phyloP scores from a whole-genome alignment of 1,140 invertebrate genomes.

The Megalonaias nervosa region DNA sequence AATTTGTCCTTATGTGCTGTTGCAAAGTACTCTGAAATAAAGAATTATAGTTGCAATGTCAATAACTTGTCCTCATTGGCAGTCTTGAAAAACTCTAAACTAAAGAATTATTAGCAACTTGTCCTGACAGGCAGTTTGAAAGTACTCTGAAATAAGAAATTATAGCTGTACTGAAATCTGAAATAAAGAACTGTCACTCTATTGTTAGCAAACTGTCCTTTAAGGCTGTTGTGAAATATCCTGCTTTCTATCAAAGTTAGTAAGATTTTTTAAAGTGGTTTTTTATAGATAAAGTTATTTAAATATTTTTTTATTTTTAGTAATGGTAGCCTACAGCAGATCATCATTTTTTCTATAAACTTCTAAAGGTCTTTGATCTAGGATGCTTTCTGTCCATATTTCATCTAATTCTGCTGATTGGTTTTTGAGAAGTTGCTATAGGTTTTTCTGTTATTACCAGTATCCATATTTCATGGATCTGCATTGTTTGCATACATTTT shows the following conservation, averaged over 20 bases:
- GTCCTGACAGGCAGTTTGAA: slow-evolving; percentile 7
- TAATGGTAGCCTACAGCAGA: too few species aligned
- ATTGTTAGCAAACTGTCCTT: not conserved
- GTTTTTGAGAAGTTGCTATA: too few species aligned
- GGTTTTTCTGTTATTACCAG: too few species aligned
- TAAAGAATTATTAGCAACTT: not conserved
- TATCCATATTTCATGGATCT: too few species aligned
- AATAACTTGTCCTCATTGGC: not conserved
- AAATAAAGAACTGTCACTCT: not conserved
- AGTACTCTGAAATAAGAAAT: slow-evolving; percentile 14
- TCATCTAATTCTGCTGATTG: too few species aligned
- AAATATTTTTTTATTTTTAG: too few species aligned
- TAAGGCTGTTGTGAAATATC: slow-evolving; percentile 22
- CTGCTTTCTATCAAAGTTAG: not conserved
- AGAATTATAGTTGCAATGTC: not conserved
- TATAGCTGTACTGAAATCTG: slow-evolving; percentile 1
- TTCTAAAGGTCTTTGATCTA: too few species aligned
- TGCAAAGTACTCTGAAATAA: slow-evolving; percentile 22
- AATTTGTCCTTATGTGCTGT: slow-evolving; percentile 38
- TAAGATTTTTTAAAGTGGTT: too few species aligned
- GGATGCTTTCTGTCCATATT: too few species aligned
- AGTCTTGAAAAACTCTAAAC: slow-evolving; percentile 25
- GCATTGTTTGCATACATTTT: too few species aligned
- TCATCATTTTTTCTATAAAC: too few species aligned
- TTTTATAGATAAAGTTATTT: too few species aligned